Evolutionary conservation across 2,113 vertebrate genomes (phyloP).

Genomic region (Merops nubicus): DNA sequence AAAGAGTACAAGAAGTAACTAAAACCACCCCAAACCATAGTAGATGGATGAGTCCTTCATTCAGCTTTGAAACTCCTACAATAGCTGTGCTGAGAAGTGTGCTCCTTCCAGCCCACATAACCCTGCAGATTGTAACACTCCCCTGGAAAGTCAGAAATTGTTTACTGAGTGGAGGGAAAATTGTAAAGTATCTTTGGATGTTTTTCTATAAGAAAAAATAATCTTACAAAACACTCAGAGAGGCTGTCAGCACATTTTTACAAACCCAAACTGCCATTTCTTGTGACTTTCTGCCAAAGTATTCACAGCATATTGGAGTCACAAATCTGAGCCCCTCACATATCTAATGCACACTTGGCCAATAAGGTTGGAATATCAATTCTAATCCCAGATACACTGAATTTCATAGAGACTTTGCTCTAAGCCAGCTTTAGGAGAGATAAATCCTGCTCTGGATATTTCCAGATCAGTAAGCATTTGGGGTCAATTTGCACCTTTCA

Average conservation of each 20-base stretch:
- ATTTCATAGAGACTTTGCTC: not conserved
- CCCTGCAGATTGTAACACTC: not conserved
- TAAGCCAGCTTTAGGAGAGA: not conserved
- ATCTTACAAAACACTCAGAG: not conserved
- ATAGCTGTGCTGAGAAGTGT: not conserved
- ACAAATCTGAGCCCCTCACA: not conserved
- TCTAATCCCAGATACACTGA: not conserved
- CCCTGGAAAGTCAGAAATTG: not conserved
- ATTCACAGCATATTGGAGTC: not conserved
- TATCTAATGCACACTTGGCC: not conserved
- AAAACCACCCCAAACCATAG: not conserved
- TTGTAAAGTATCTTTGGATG: not conserved
- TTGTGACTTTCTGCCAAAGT: not conserved
- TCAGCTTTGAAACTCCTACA: not conserved
- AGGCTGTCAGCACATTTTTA: not conserved
- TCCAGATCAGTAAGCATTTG: not conserved
- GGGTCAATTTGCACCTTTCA: not conserved
- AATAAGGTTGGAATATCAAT: not conserved
- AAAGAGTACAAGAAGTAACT: not conserved
- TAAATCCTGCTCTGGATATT: not conserved
- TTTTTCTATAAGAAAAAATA: not conserved
- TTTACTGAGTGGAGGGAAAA: not conserved
- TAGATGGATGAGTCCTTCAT: not conserved
- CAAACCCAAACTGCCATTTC: not conserved
- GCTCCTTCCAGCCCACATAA: rapidly evolving